phyloP scores from a whole-genome alignment of 2,888 invertebrate species.

The Ephialtes manifestator region DNA sequence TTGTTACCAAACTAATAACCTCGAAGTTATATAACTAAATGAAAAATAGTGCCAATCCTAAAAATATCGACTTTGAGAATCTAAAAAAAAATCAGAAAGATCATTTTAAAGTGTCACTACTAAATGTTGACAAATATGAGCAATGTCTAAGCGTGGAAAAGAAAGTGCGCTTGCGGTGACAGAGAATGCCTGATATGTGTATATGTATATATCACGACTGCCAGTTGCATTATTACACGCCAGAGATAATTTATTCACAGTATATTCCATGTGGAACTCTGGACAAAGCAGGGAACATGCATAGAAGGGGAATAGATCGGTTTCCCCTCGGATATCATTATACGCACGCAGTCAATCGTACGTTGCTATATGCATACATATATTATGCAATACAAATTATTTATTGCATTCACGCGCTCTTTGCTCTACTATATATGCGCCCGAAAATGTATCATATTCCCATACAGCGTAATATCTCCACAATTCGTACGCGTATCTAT shows the following conservation, averaged over 20 bases:
- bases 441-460: slow-evolving; percentile 11
- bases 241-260: slow-evolving; percentile 9
- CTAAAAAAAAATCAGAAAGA: too few species aligned
- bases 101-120: too few species aligned
- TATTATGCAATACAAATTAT: slow-evolving; percentile 38
- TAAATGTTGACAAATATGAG: too few species aligned
- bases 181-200: neutral
- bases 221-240: slow-evolving; percentile 8
- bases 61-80: too few species aligned
- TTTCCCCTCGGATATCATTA: slow-evolving; percentile 45
- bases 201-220: neutral
- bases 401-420: slow-evolving; percentile 36
- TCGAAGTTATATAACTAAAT: too few species aligned
- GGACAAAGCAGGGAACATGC: neutral
- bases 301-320: slow-evolving; percentile 18
- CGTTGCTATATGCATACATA: slow-evolving; percentile 16
- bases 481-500: neutral
- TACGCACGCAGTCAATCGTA: slow-evolving; percentile 20
- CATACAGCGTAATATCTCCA: neutral
- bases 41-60: too few species aligned
- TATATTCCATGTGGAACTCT: slow-evolving; percentile 15
- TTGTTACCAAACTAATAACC: too few species aligned
- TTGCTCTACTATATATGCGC: slow-evolving; percentile 10
- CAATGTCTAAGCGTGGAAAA: too few species aligned
- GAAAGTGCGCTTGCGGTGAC: too few species aligned